Conservation (phyloP, 2,797 vertebrate species). For the Acrossocheilus fasciatus region DNA sequence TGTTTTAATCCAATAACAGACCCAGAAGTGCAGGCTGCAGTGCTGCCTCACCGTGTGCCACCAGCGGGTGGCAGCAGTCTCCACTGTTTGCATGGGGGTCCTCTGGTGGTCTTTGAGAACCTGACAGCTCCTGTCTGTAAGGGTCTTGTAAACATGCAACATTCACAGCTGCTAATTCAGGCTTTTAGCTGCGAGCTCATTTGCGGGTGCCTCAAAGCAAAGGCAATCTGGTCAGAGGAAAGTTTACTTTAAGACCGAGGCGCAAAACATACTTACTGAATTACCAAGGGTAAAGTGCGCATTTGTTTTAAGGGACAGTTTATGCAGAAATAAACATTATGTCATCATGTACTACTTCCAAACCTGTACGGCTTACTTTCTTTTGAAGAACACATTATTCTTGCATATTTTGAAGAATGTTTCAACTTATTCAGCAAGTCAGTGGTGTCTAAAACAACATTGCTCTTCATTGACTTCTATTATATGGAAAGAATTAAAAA, state of each 20-base stretch:
- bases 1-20: conserved; percentile 35
- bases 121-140: conserved; percentile 13
- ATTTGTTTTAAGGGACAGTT: background rate
- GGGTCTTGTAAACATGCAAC: conserved; percentile 39
- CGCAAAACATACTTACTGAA: conserved; percentile 20
- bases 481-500: background rate
- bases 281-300: background rate
- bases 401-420: background rate
- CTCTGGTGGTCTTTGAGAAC: conserved; percentile 21
- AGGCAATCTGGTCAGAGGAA: conserved; percentile 31
- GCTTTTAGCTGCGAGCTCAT: conserved; percentile 35
- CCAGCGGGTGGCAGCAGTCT: conserved; percentile 64
- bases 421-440: too few relatives aligned
- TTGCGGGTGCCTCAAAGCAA: conserved; percentile 37
- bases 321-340: background rate
- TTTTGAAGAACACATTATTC: background rate
- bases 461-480: background rate
- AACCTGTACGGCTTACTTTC: background rate
- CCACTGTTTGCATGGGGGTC: conserved; percentile 46
- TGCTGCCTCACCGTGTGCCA: background rate
- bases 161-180: conserved; percentile 36
- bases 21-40: background rate
- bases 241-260: conserved; percentile 36
- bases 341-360: background rate
- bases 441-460: background rate